Conservation (phyloP, 2,888 invertebrate genomes). For the Cephus rjabovi region DNA sequence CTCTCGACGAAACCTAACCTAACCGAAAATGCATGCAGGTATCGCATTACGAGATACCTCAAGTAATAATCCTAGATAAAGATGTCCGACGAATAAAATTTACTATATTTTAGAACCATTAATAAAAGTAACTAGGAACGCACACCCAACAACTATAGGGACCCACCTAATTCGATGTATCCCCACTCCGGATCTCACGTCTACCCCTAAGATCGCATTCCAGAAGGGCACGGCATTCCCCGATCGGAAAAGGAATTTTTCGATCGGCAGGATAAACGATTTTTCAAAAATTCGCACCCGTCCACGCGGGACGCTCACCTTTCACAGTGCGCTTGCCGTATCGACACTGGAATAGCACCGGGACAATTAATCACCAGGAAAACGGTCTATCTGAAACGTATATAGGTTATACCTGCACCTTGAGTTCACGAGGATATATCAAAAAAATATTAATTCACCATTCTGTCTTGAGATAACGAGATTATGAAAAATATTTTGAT, state of each 20-base stretch:
- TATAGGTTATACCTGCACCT: background rate
- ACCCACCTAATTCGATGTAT: background rate
- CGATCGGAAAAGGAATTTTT: background rate
- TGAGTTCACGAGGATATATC: background rate
- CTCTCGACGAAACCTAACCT: conserved; percentile 19
- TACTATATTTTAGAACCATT: background rate
- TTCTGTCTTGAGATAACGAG: background rate
- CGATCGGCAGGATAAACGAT: conserved; percentile 12
- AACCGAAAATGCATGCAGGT: background rate
- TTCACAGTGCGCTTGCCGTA: conserved; percentile 30
- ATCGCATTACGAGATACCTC: background rate
- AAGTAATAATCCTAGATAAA: background rate
- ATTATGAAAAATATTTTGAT: background rate
- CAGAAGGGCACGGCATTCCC: background rate
- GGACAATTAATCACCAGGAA: conserved; percentile 61
- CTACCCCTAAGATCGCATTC: background rate
- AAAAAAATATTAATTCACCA: background rate
- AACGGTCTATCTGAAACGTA: conserved; percentile 32
- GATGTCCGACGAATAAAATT: background rate
- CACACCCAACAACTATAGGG: background rate
- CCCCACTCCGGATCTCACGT: background rate
- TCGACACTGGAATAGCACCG: conserved; percentile 51
- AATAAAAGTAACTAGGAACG: background rate
- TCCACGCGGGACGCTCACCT: conserved; percentile 23
- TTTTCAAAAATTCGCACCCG: conserved; percentile 30